Evolutionary conservation across 2,888 invertebrate genomes (phyloP).

Genomic region (Tenthredo notha): DNA sequence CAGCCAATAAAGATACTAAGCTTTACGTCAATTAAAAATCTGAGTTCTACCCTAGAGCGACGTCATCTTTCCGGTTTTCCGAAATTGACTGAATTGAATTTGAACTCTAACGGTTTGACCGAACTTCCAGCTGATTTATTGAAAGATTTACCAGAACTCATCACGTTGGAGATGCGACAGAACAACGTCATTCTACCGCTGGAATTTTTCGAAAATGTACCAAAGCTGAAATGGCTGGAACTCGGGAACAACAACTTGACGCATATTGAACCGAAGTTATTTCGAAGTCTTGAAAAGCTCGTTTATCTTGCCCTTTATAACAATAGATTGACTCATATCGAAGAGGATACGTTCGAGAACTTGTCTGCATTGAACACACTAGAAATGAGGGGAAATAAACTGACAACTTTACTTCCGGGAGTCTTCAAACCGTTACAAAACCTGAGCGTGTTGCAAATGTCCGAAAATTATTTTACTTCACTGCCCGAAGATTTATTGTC

Average conservation of each 20-base stretch:
- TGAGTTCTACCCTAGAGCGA: slow-evolving; percentile 77
- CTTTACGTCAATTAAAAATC: slow-evolving; percentile 62
- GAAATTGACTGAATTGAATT: slow-evolving; percentile 80
- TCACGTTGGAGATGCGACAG: slow-evolving; percentile 83
- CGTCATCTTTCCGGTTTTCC: slow-evolving; percentile 82
- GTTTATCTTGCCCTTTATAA: slow-evolving; percentile 85
- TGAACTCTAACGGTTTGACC: slow-evolving; percentile 83
- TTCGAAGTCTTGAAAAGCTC: slow-evolving; percentile 82
- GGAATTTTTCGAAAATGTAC: slow-evolving; percentile 65
- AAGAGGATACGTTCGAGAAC: slow-evolving; percentile 83
- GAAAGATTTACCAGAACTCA: slow-evolving; percentile 82
- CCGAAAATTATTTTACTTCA: slow-evolving; percentile 84
- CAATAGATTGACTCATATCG: slow-evolving; percentile 84
- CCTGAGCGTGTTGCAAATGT: slow-evolving; percentile 84
- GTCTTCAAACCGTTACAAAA: slow-evolving; percentile 83
- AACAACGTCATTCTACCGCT: slow-evolving; percentile 77
- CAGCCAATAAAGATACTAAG: slow-evolving; percentile 58
- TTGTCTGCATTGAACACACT: slow-evolving; percentile 83
- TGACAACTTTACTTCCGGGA: slow-evolving; percentile 82
- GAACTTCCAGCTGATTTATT: slow-evolving; percentile 84
- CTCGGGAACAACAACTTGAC: slow-evolving; percentile 85
- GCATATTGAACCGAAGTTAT: slow-evolving; percentile 82
- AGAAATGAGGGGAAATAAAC: slow-evolving; percentile 85
- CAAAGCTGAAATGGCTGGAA: slow-evolving; percentile 82
- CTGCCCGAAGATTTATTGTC: slow-evolving; percentile 83